Conservation (phyloP, 2,797 vertebrate genomes). For the Pseudochirops cupreus region DNA sequence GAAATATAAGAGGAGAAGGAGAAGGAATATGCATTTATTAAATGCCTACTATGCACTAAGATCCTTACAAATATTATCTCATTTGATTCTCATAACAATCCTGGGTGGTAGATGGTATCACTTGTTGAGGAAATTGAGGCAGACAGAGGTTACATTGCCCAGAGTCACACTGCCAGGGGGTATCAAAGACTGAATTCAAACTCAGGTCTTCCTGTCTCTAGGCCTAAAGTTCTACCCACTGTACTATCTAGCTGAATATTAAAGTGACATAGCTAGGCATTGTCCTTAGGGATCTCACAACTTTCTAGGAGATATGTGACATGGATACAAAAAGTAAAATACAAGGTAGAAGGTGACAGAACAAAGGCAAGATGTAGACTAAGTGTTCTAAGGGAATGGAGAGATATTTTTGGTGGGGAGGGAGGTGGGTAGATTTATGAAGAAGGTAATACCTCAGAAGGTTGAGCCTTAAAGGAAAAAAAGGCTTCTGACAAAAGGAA, state of each 20-base stretch:
- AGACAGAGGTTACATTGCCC: no score
- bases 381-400: not conserved
- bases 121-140: no score
- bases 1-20: not conserved
- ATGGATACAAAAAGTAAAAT: not conserved
- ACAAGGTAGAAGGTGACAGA: not conserved
- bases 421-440: not conserved
- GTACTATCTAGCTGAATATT: not conserved
- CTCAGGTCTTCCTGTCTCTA: no score
- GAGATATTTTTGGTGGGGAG: not conserved
- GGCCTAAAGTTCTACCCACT: not conserved
- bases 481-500: conserved; percentile 4
- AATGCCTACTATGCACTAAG: no score
- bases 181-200: no score
- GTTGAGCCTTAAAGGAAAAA: not conserved
- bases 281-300: not conserved
- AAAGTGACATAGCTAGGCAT: not conserved
- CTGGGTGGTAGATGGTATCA: no score
- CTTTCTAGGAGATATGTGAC: not conserved
- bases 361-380: not conserved
- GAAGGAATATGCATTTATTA: not conserved
- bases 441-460: not conserved
- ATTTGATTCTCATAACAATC: not conserved
- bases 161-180: no score
- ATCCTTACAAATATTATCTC: not conserved